Conservation (phyloP, 2,113 vertebrate species). For the Coturnix japonica region DNA sequence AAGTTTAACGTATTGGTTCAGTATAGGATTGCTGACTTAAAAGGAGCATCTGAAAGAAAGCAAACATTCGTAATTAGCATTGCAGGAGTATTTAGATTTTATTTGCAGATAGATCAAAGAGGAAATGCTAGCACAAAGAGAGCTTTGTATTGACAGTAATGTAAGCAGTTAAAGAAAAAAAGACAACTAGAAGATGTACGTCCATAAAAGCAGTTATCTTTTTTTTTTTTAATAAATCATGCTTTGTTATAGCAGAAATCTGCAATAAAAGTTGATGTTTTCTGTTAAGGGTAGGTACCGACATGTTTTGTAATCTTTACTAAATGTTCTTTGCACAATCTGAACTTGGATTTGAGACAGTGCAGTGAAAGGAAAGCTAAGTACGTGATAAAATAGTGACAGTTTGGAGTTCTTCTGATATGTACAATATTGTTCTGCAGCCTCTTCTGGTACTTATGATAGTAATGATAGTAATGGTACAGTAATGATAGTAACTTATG, state of each 20-base stretch:
- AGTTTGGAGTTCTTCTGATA: not conserved
- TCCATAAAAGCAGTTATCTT: not conserved
- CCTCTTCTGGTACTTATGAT: not conserved
- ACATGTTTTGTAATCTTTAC: not conserved
- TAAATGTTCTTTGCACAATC: not conserved
- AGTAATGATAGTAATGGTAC: not conserved
- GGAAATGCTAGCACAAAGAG: not conserved
- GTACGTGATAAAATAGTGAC: not conserved
- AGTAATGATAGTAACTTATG: not conserved
- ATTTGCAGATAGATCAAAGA: not conserved
- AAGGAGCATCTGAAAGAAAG: not conserved
- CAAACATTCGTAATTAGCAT: not conserved
- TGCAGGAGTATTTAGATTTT: not conserved
- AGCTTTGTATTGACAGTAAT: not conserved
- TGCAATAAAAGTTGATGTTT: not conserved
- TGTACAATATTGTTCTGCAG: not conserved
- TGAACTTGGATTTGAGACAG: not conserved
- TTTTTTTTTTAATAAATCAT: not conserved
- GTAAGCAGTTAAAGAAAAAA: not conserved
- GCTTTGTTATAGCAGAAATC: not conserved
- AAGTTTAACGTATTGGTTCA: not conserved
- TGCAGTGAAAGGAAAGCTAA: not conserved
- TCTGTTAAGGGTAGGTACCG: not conserved
- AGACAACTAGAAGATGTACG: not conserved
- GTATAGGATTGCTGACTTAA: not conserved